Evolutionary conservation across 2,888 invertebrate genomes (phyloP).

Genomic region (Microctonus aethiopoides): DNA sequence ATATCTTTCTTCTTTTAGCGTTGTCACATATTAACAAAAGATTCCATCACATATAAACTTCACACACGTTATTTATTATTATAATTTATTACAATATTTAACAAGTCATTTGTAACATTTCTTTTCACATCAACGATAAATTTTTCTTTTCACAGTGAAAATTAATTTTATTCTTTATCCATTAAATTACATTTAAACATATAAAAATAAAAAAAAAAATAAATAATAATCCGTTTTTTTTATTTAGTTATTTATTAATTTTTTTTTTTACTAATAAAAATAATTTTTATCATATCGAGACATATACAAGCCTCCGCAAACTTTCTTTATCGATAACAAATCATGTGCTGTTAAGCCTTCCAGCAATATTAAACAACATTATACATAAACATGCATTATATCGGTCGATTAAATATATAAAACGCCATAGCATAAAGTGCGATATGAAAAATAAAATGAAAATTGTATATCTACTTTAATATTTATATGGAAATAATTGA

Average conservation of each 20-base stretch:
- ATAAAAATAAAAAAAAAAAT: neutral
- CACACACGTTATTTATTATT: neutral
- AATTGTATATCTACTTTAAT: neutral
- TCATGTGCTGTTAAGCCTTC: neutral
- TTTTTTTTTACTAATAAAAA: no score
- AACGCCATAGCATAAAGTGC: neutral
- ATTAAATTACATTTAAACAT: neutral
- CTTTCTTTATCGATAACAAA: neutral
- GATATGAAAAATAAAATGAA: neutral
- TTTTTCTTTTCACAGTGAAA: neutral
- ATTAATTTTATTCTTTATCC: neutral
- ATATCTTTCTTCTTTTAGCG: neutral
- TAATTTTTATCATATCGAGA: no score
- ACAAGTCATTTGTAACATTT: neutral
- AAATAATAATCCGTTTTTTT: no score
- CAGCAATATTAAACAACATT: neutral
- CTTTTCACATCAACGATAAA: neutral
- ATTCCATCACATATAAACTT: neutral
- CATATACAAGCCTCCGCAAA: neutral
- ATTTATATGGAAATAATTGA: neutral
- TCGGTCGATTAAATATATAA: neutral
- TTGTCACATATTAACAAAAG: slow-evolving; percentile 26
- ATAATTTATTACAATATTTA: neutral
- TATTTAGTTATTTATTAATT: no score
- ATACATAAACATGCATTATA: neutral